Base-by-base conservation (phyloP, 2,888 invertebrate species). In the Pollenia griseotomentosa region DNA sequence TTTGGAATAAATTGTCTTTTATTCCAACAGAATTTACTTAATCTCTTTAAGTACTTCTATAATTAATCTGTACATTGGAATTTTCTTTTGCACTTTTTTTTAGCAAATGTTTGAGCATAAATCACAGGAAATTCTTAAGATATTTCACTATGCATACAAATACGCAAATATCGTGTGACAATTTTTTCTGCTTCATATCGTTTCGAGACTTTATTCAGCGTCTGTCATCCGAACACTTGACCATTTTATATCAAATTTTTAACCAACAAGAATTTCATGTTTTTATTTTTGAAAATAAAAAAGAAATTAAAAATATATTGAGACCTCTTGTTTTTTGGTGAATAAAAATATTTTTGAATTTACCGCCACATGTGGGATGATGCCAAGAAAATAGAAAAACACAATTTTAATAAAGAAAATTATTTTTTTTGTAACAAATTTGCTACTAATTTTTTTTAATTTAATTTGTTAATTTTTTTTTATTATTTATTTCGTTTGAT, bases 261-360 rank as follows among this genome's bases (percentile, higher is more conserved):
- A 6, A 63, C 12, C 33, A 63, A 63, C 44, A n/a, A n/a, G 11
- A 65, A 51, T 11, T 51, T 9, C 48, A 23, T 40, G 19, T 46
- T 55, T 33, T 57, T 46, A 57, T 57, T 48, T 59, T 44, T 46
- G 44, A 12, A 8, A 19, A 33, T 10, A 73, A 55, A 40, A 61
- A 73, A 65, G 63, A 57, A 65, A 73, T 84, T 77, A 11, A 70
- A 80, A 46, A 63, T 61, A 63, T 53, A 33, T 57, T 59, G 40
- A 59, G 77, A 71, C 12, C 44, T 59, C 33, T 78, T 75, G 46
- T 68, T 63, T 81, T 70, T 61, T 51, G 23, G 44, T 78, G 70
- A 84, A 87, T 87, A 82, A 53, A 87, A 78, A 87, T 84, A 77
- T 80, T 84, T 88, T 88, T n/a, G 65, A 79, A 88, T 88, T 86